Conservation (phyloP, 2,113 vertebrate species). For the Tetrax tetrax region DNA sequence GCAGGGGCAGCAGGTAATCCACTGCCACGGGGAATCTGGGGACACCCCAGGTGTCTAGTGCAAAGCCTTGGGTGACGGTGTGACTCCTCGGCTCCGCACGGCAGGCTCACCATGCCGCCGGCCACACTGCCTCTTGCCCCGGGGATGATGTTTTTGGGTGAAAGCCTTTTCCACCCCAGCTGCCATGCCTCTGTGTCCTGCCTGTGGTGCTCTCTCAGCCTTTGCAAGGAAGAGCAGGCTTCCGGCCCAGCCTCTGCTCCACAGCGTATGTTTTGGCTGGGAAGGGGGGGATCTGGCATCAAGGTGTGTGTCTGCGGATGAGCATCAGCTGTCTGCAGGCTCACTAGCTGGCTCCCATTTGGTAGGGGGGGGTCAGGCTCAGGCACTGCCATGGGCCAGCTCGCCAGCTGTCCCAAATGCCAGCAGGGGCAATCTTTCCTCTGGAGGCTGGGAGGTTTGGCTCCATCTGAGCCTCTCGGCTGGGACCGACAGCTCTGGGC, state of each 20-base stretch:
- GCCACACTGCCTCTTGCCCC: too few relatives aligned
- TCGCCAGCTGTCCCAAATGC: background rate
- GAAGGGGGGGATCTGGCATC: background rate
- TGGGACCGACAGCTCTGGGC: background rate
- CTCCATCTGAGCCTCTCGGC: background rate
- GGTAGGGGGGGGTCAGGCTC: too few relatives aligned
- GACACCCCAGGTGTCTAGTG: background rate
- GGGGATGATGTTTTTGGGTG: background rate
- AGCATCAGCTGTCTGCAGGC: background rate
- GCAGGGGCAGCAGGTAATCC: background rate
- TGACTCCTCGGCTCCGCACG: fast-evolving
- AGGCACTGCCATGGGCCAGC: background rate
- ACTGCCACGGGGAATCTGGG: fast-evolving
- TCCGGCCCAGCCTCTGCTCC: background rate
- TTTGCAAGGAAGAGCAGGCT: background rate
- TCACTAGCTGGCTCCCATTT: background rate
- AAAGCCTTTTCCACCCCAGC: background rate
- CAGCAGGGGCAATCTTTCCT: background rate
- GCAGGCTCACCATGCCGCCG: fast-evolving
- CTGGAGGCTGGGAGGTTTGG: background rate
- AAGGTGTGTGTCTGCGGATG: background rate
- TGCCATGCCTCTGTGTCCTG: fast-evolving
- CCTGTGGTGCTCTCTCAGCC: background rate
- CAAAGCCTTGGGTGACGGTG: background rate
- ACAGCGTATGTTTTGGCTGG: fast-evolving